Evolutionary conservation across 1,140 invertebrate genomes (phyloP).

Genomic region (Zaprionus ornatus): DNA sequence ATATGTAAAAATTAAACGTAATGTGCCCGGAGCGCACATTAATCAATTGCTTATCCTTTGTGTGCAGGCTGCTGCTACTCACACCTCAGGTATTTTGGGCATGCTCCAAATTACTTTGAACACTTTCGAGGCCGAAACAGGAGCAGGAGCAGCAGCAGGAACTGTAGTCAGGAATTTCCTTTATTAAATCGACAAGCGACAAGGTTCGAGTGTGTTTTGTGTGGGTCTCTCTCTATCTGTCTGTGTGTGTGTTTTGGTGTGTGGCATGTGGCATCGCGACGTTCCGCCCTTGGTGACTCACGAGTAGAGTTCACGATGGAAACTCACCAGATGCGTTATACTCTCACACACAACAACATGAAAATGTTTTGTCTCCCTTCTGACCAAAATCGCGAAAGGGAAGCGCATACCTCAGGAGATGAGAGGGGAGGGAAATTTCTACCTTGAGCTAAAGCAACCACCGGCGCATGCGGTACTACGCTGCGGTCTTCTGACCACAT

Average conservation of each 20-base stretch:
- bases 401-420: neutral
- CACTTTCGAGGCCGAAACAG: constrained; percentile 55
- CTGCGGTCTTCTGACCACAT: constrained; percentile 54
- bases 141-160: constrained; percentile 17
- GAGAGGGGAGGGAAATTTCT: constrained; percentile 30
- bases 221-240: neutral
- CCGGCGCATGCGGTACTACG: constrained; percentile 43
- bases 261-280: constrained; percentile 55
- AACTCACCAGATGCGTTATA: constrained; percentile 76
- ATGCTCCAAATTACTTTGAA: constrained; percentile 81
- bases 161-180: constrained; percentile 68
- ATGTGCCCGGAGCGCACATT: constrained; percentile 75
- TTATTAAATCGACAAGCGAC: constrained; percentile 77
- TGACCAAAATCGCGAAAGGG: neutral
- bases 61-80: constrained; percentile 11
- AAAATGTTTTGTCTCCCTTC: constrained; percentile 39
- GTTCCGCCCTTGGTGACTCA: constrained; percentile 25
- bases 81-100: constrained; percentile 75
- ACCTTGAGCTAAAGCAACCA: constrained; percentile 70
- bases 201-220: constrained; percentile 12
- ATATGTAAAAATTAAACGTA: constrained; percentile 75
- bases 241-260: neutral
- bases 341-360: constrained; percentile 56
- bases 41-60: constrained; percentile 78
- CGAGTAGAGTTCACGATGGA: constrained; percentile 42